These are phyloP conservation scores for Pelodytes ibericus DNA, from an alignment of 2,797 vertebrate species.

Conservation along the genomic window DNA sequence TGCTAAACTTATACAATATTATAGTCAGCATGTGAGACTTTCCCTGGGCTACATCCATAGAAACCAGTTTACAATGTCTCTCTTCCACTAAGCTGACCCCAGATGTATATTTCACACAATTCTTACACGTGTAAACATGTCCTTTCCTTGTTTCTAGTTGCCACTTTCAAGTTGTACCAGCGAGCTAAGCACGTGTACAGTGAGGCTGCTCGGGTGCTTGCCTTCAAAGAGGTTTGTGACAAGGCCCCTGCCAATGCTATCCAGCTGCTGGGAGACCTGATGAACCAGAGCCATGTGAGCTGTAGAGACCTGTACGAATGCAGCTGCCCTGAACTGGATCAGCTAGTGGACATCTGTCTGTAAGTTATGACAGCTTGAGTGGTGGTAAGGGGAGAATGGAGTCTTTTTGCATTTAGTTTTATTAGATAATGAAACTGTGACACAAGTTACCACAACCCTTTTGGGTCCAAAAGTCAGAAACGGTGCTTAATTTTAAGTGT, in stretches of 20 bases:
- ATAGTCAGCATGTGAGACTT: too few species aligned
- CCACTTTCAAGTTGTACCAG: slow-evolving; percentile 86
- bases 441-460: slow-evolving; percentile 29
- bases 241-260: slow-evolving; percentile 73
- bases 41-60: too few species aligned
- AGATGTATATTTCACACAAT: too few species aligned
- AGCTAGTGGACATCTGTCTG: slow-evolving; percentile 91
- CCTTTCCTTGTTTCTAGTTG: slow-evolving; percentile 66
- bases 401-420: slow-evolving; percentile 51
- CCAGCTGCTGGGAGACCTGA: slow-evolving; percentile 85
- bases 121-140: neutral
- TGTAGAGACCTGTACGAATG: slow-evolving; percentile 93
- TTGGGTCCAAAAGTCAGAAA: too few species aligned
- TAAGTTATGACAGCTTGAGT: slow-evolving; percentile 73
- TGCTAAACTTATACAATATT: too few species aligned
- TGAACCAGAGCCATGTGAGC: slow-evolving; percentile 93
- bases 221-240: slow-evolving; percentile 85
- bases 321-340: slow-evolving; percentile 93
- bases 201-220: slow-evolving; percentile 87
- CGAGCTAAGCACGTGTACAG: slow-evolving; percentile 93
- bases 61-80: neutral
- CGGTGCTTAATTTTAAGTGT: too few species aligned
- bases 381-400: slow-evolving; percentile 47
- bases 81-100: neutral
- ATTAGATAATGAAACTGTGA: slow-evolving; percentile 60